Evolutionary conservation across 2,113 vertebrate species (phyloP), one percentile per base, ranked within the genome.

Genomic region (Lutjanus erythropterus): DNA sequence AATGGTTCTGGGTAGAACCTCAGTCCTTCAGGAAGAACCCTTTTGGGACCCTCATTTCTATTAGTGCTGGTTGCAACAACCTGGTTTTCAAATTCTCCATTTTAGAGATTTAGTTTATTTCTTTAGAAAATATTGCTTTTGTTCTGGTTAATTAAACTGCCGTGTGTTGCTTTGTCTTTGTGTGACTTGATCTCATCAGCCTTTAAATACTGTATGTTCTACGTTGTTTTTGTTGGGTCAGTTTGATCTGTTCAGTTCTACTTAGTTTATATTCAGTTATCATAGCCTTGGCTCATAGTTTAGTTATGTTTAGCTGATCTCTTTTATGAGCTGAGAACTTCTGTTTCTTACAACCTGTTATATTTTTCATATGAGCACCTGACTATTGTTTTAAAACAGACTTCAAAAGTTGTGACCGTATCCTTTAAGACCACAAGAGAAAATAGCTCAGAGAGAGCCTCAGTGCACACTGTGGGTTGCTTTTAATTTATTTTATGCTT

Each of bases 401-500:
- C 27, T 31, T 56, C 15, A 33, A 33, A 19, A 29, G 29, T 1
- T 53, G 52, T 27, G 52, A 55, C 11, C 29, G 3, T 35, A 6
- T 37, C 23, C 10, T 62, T 62, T 39, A 42, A 41, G 9, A 10
- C 21, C 15, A 33, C 25, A 25, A 18, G 31, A 60, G 25, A 42
- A 31, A 52, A 61, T 4, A 23, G 3, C 16, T 39, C 5, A 19
- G 33, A 37, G 49, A 37, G 4, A 50, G 31, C 47, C 15, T 41
- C 10, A 9, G 53, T 62, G 18, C 37, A 35, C 35, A 52, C 19
- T 27, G 14, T 31, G 3, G 19, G 58, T 3, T 46, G 23, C 39
- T 41, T 59, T 62, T 47, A 19, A 65, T 29, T 53, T 44, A 37
- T 60, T 56, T 53, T 33, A 44, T 56, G 39, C 62, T 39, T 42